A percentile compares a stretch with the other conserved stretches of the same genome.
Conservation (phyloP, 2,113 vertebrate genomes). For the Aspidoscelis tigris region DNA sequence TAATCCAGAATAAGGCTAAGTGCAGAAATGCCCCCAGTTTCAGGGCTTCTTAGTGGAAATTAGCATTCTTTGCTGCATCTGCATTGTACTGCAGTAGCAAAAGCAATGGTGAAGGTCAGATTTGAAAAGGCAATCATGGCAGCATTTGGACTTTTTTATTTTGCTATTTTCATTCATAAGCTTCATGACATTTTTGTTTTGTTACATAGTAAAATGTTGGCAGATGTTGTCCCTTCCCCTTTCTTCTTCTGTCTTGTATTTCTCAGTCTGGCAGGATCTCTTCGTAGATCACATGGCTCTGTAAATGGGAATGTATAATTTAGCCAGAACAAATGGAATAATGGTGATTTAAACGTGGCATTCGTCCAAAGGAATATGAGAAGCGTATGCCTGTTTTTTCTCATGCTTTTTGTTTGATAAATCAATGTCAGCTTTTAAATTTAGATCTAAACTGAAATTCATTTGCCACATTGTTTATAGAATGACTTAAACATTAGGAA, state of each 20-base stretch:
- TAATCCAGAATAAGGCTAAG: too few relatives aligned
- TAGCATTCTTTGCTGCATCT: too few relatives aligned
- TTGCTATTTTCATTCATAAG: not conserved
- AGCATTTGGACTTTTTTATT: not conserved
- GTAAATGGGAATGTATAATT: not conserved
- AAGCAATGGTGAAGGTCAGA: too few relatives aligned
- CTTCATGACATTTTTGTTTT: not conserved
- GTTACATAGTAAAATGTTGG: not conserved
- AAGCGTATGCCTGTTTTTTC: not conserved
- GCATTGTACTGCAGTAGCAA: not conserved
- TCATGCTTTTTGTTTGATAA: not conserved
- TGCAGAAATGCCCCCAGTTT: too few relatives aligned
- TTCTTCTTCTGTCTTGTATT: not conserved
- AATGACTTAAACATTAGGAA: not conserved
- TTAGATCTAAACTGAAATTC: not conserved
- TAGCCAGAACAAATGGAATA: not conserved
- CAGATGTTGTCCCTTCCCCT: not conserved
- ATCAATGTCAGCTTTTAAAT: not conserved
- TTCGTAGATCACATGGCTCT: not conserved
- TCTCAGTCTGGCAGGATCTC: not conserved
- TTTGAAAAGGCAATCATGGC: not conserved
- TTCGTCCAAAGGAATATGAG: not conserved
- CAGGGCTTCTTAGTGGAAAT: too few relatives aligned
- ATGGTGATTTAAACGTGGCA: not conserved
- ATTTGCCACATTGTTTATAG: not conserved